phyloP scores from a whole-genome alignment of 2,113 vertebrate genomes.

The Tychaedon coryphoeus region DNA sequence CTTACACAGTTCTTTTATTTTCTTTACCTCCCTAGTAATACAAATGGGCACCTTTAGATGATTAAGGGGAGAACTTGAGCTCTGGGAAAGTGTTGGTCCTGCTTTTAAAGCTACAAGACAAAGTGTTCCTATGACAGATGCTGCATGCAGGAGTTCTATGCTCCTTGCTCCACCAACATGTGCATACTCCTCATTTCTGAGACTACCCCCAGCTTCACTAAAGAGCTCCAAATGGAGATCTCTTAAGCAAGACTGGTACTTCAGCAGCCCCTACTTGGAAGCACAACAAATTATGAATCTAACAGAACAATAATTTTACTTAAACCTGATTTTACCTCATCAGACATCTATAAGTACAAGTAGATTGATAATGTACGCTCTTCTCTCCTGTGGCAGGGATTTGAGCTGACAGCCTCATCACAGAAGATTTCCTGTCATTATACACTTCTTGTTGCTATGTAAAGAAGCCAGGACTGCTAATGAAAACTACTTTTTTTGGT shows the following conservation, averaged over 20 bases:
- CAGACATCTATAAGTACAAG: neutral
- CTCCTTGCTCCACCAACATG: rapidly evolving
- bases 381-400: neutral
- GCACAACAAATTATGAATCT: neutral
- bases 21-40: neutral
- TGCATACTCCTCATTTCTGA: neutral
- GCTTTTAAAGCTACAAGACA: neutral
- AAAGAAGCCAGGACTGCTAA: slow-evolving; percentile 43
- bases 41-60: neutral
- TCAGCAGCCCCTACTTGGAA: neutral
- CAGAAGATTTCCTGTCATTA: slow-evolving; percentile 15
- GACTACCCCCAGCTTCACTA: neutral
- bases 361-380: neutral
- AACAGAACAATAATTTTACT: neutral
- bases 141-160: neutral
- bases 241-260: neutral
- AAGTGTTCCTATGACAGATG: neutral
- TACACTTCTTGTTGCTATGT: slow-evolving; percentile 56
- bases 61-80: neutral
- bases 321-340: neutral
- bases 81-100: neutral
- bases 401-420: neutral
- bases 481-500: slow-evolving; percentile 1
- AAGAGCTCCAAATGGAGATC: neutral
- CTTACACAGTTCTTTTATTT: neutral